Conservation (phyloP, 2,888 invertebrate genomes). For the Adelphocoris suturalis region DNA sequence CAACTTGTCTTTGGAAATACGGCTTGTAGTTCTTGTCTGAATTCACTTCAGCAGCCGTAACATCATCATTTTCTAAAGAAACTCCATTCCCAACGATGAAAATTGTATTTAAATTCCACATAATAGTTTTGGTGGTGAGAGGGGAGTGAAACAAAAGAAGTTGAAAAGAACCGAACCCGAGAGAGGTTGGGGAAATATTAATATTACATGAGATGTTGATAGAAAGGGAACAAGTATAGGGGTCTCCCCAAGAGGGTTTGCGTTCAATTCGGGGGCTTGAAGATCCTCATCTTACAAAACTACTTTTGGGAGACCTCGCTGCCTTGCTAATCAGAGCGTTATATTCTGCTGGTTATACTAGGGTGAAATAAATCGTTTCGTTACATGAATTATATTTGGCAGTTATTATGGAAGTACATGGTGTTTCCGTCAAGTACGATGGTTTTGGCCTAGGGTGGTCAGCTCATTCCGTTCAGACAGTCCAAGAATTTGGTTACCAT, state of each 20-base stretch:
- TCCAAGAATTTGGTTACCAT: no score
- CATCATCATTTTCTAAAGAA: not conserved
- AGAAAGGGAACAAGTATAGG: slow-evolving; percentile 18
- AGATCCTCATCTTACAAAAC: slow-evolving; percentile 7
- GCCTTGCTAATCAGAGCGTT: not conserved
- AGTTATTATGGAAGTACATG: no score
- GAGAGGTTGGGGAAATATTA: slow-evolving; percentile 26
- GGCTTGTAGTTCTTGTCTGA: no score
- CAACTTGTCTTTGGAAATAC: no score
- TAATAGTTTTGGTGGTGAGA: not conserved
- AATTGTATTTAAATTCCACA: not conserved
- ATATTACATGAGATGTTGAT: slow-evolving; percentile 52
- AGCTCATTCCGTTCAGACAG: no score
- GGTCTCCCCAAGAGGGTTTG: slow-evolving; percentile 18
- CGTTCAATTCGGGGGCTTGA: not conserved
- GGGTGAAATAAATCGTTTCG: no score
- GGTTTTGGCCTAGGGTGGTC: no score
- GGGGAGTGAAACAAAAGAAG: slow-evolving; percentile 18
- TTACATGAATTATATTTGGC: no score
- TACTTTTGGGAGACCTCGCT: slow-evolving; percentile 4
- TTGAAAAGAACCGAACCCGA: slow-evolving; percentile 2
- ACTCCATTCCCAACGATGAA: not conserved
- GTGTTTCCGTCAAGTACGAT: no score
- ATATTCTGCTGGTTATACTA: not conserved
- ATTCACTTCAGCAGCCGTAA: no score